Evolutionary conservation across 2,113 vertebrate species (phyloP), one percentile per base, ranked within the genome.

Genomic region (Deroptyus accipitrinus): DNA sequence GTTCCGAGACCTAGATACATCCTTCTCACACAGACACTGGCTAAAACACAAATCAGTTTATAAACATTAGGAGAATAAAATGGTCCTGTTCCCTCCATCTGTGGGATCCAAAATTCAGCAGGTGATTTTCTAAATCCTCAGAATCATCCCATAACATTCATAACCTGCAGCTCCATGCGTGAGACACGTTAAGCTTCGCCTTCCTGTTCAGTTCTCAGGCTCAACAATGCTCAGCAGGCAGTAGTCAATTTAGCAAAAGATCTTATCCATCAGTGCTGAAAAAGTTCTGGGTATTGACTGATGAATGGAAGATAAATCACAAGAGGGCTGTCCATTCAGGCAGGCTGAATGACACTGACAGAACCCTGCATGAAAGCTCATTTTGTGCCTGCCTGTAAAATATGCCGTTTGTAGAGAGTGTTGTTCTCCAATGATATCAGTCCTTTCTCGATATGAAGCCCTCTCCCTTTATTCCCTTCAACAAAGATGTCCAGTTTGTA

Each of bases 261-360:
- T 97, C 97, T 97, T 95, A 98, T 97, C 97, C 97, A 98, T 97
- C 98, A 96, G 92, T 96, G 91, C 85, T 97, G 96, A 98, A 98
- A 98, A 98, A 95, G 87, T 97, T 59, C 78, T 22, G 90, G 76
- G 77, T 96, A 97, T 97, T 97, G 97, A 97, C 96, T 97, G 97
- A 96, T 98, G 98, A 98, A 97, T 97, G 97, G 97, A 94, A 98
- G 97, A 98, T 98, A 98, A 98, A 98, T 98, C 97, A 98, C 90
- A 95, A 97, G 97, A 97, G 88, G 86, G 93, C 83, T 96, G 95
- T 95, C 97, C 97, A 97, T 98, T 98, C 97, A 98, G 95, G 96
- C 96, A 97, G 91, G 94, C 96, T 98, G 97, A 98, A 97, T 97
- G 97, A 95, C 97, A 92, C 82, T 96, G 97, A 97, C 97, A 98